Conservation (phyloP, 1,140 invertebrate species). For the Drosophila equinoxialis region DNA sequence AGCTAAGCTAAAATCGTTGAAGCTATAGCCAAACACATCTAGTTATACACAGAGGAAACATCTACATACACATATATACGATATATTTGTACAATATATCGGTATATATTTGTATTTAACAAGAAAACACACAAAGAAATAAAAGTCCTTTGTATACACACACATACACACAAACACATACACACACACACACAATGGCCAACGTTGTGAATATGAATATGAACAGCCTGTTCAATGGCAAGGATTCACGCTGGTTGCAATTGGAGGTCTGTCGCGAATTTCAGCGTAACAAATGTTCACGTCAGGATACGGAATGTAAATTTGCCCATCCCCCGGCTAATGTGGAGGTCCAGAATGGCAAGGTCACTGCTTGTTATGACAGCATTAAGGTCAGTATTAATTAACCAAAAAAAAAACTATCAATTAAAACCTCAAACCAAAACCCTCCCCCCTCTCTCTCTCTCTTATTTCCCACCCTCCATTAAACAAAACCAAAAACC, state of each 20-base stretch:
- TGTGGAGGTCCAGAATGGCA: constrained; percentile 99
- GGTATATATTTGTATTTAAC: no score
- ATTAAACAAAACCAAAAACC: neutral
- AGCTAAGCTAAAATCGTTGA: constrained; percentile 38
- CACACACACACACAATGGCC: constrained; percentile 84
- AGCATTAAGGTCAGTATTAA: constrained; percentile 98
- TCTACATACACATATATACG: constrained; percentile 25
- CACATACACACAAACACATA: no score
- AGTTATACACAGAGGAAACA: constrained; percentile 22
- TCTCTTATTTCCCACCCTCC: neutral
- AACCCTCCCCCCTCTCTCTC: neutral
- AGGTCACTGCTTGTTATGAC: constrained; percentile 99
- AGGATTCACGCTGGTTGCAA: constrained; percentile 99
- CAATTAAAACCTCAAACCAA: neutral
- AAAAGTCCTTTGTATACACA: constrained; percentile 18
- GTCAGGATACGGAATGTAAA: constrained; percentile 99
- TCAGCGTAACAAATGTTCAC: constrained; percentile 99
- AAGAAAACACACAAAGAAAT: constrained; percentile 22
- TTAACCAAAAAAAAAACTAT: neutral
- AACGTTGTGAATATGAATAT: constrained; percentile 99
- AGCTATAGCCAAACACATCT: constrained; percentile 29
- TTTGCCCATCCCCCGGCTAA: constrained; percentile 99
- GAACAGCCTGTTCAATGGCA: constrained; percentile 98
- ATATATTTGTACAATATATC: constrained; percentile 27
- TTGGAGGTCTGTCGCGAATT: constrained; percentile 99